Base-by-base conservation (phyloP, 1,140 invertebrate species). In the Aphaenogaster rudis region DNA sequence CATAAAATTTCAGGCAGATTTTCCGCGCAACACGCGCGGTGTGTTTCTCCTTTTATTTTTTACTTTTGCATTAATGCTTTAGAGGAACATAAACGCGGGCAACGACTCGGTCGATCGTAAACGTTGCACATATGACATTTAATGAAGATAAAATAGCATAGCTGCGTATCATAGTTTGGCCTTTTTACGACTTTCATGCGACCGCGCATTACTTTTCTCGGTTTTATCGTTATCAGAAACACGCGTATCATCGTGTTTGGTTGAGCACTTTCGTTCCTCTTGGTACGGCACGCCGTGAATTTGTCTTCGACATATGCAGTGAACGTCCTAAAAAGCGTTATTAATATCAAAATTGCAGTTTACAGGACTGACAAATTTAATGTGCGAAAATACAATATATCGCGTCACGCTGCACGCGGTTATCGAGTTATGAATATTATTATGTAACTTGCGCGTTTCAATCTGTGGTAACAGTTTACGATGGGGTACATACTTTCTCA, bases 111-210 rank as follows among this genome's bases (percentile, higher is more conserved):
- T 88, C 86, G 72, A 61, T 66, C 42, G 39, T 57, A 59, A 76
- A 81, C 59, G 81, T 88, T 54, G 42, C 77, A 77, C 64, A 76
- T 64, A 84, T 72, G 71, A 79, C 59, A 69, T 88, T 86, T 66
- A 78, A 74, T 59, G 54, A 85, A 79, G 50, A 39, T 77, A 77
- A 86, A 72, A 86, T 88, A 91, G 81, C 79, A 86, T 91, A 91
- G 90, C 87, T 91, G 87, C 89, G 90, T 88, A 67, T 91, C 80
- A 89, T 89, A 87, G 89, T 91, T 91, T 91, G 90, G 90, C 90
- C 90, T 91, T 80, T 87, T 88, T 85, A 91, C 74, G 84, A 86
- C 67, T 72, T 71, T 74, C 80, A 67, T 74, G 64, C 74, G 61
- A 86, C 50, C 67, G 89, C 87, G 88, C 63, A 78, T 91, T 91